Base-by-base conservation (phyloP, 2,113 vertebrate species). In the Herpetotheres cachinnans region DNA sequence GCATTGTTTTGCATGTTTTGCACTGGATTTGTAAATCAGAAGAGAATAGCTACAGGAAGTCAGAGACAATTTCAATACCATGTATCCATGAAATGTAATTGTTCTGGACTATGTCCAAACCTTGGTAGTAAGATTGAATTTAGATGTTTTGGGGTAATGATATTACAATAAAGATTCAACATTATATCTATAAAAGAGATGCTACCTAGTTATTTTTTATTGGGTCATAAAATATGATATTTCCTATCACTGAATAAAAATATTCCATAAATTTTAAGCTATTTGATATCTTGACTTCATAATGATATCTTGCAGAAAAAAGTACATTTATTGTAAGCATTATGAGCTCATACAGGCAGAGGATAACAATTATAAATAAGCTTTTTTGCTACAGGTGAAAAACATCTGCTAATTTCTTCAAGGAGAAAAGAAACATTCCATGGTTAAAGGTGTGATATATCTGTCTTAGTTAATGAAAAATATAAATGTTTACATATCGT, bases 181-280 rank as follows among this genome's bases (percentile, higher is more conserved):
- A 62, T 78, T 82, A 72, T 86, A 56, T 47, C 38, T 59, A 84
- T 89, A 82, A 96, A 97, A 93, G 12, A 89, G 36, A 71, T 91
- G 17, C 6, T 89, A 82, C 13, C 62, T 49, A 91, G 47, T 97
- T 96, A 74, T 65, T 95, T 96, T 97, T 96, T 93, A 95, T 80
- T 62, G 16, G n/a, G 47, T 83, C 89, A 38, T 96, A 96, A 95
- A 96, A 88, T 92, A 91, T 27, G 10, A 70, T 81, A 86, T 96
- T 93, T 96, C 76, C 83, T 90, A 94, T 90, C 22, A 88, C 44
- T 49, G 40, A 26, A 82, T 95, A 87, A 93, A 96, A 95, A 62
- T 88, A 65, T 42, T 69, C 25, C 30, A 77, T 79, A 73, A 69
- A n/a, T 92, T 87, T 92, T 76, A 93, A 97, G 65, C 16, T 90